Conservation (phyloP, 2,113 vertebrate genomes). For the Ursus arctos region DNA sequence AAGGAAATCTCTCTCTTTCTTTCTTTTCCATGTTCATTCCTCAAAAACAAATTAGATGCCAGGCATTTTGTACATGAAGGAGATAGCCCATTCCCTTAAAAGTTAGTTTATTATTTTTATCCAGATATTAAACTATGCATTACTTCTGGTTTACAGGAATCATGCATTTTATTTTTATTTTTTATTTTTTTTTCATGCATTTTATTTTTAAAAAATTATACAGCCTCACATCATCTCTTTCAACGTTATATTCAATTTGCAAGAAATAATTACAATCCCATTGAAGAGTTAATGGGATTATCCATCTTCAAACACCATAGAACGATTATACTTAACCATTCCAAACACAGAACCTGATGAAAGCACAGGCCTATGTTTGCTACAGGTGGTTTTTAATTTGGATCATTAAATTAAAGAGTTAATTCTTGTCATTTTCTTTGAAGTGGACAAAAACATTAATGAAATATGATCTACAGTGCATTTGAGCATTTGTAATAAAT, state of each 20-base stretch:
- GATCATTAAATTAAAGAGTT: background rate
- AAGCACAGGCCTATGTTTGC: background rate
- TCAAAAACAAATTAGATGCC: background rate
- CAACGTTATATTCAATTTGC: background rate
- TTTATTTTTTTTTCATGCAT: too few relatives aligned
- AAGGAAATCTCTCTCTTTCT: background rate
- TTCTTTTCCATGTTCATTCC: background rate
- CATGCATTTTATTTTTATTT: background rate
- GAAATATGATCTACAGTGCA: background rate
- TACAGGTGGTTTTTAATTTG: background rate
- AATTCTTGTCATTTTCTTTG: background rate
- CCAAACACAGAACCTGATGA: background rate
- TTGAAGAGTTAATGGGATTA: background rate
- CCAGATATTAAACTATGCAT: background rate
- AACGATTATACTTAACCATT: background rate
- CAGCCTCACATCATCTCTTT: background rate
- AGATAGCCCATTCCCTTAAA: background rate
- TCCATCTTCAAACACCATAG: background rate
- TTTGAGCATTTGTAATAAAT: background rate
- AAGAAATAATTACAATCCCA: background rate
- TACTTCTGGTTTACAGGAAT: background rate
- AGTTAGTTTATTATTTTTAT: background rate
- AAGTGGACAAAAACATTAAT: background rate
- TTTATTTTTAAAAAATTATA: background rate
- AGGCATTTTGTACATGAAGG: background rate